Conservation (phyloP, 2,888 invertebrate genomes). For the Microctonus hyperodae region DNA sequence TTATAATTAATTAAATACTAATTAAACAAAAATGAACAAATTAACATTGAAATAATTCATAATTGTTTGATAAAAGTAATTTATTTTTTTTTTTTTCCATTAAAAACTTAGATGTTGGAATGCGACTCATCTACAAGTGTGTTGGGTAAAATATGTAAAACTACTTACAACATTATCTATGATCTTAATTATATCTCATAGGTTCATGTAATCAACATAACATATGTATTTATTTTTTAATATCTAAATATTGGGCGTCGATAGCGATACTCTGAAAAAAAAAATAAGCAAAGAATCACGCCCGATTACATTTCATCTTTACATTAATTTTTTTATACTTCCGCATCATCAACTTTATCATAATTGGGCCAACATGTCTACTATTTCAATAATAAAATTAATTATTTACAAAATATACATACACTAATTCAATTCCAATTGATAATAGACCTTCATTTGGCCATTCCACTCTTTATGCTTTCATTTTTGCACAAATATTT, state of each 20-base stretch:
- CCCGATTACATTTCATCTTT: slow-evolving; percentile 6
- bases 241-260: slow-evolving; percentile 40
- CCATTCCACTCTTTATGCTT: slow-evolving; percentile 17
- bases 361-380: slow-evolving; percentile 4
- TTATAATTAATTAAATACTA: too few species aligned
- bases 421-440: slow-evolving; percentile 45
- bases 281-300: slow-evolving; percentile 33
- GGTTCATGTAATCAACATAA: slow-evolving; percentile 45
- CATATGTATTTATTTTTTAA: slow-evolving; percentile 35
- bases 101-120: slow-evolving; percentile 61
- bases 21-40: too few species aligned
- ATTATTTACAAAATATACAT: slow-evolving; percentile 52
- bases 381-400: slow-evolving; percentile 26
- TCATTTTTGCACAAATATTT: background rate
- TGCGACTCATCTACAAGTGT: slow-evolving; percentile 61
- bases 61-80: slow-evolving; percentile 57
- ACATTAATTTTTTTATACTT: slow-evolving; percentile 31
- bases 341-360: slow-evolving; percentile 11
- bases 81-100: slow-evolving; percentile 49
- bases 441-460: slow-evolving; percentile 19
- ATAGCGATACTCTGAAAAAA: slow-evolving; percentile 42
- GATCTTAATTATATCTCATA: slow-evolving; percentile 44
- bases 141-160: slow-evolving; percentile 58
- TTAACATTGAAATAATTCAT: too few species aligned
- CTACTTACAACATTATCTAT: slow-evolving; percentile 42